Percentiles rank a stretch among this genome's conserved stretches.
Evolutionary conservation across 2,888 invertebrate genomes (phyloP).

Genomic region (Patella pellucida): DNA sequence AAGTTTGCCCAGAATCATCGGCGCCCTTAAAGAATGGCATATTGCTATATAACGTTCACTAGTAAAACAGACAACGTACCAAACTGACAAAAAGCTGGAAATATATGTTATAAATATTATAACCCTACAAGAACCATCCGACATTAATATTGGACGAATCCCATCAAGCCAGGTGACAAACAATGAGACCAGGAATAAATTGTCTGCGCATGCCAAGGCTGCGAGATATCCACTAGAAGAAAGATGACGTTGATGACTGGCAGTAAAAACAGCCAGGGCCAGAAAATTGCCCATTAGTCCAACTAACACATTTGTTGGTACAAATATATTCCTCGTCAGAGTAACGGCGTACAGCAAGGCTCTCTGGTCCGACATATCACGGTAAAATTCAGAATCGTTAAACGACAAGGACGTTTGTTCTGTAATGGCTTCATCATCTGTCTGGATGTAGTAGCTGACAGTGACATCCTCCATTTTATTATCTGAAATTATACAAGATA

Average conservation of each 20-base stretch:
- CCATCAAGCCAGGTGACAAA: conserved; percentile 69
- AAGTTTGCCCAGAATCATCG: conserved; percentile 43
- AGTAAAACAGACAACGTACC: conserved; percentile 89
- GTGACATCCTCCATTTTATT: no score
- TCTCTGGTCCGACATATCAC: no score
- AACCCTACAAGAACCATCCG: conserved; percentile 75
- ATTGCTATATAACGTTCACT: conserved; percentile 87
- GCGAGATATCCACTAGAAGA: conserved; percentile 85
- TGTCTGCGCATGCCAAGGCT: conserved; percentile 83
- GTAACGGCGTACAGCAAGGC: neutral
- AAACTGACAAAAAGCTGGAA: conserved; percentile 83
- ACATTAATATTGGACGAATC: conserved; percentile 35
- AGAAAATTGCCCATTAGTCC: conserved; percentile 83
- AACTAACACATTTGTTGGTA: conserved; percentile 79
- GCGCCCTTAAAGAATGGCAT: conserved; percentile 78
- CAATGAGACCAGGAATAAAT: conserved; percentile 79
- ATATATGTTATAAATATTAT: conserved; percentile 73
- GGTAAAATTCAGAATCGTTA: no score
- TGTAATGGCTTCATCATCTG: no score
- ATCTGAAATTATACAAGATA: no score
- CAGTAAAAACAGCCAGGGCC: conserved; percentile 82
- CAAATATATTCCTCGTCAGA: conserved; percentile 54
- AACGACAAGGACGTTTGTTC: no score
- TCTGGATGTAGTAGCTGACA: no score
- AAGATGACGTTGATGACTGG: conserved; percentile 80